These are phyloP conservation scores for Hyposoter didymator DNA, from an alignment of 2,888 invertebrate genomes.

Conservation along the genomic window DNA sequence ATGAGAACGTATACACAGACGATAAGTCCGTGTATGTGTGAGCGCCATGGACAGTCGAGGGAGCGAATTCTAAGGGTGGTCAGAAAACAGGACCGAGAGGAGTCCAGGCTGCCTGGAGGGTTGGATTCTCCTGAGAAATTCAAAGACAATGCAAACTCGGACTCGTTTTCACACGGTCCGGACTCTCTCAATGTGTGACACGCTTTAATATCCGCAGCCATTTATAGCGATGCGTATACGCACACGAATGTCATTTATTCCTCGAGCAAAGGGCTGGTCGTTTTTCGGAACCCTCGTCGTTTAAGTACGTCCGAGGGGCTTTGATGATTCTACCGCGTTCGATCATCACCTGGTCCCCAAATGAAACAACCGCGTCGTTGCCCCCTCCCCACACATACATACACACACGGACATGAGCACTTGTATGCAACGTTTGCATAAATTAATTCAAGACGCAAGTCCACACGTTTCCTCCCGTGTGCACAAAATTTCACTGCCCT, in stretches of 20 bases:
- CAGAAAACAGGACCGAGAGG: slow-evolving; percentile 52
- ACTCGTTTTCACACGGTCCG: slow-evolving; percentile 79
- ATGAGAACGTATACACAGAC: not conserved
- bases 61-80: slow-evolving; percentile 45
- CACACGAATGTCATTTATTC: not conserved
- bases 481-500: slow-evolving; percentile 50
- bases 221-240: slow-evolving; percentile 6
- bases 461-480: slow-evolving; percentile 72
- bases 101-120: slow-evolving; percentile 27
- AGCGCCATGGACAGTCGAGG: slow-evolving; percentile 3
- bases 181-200: slow-evolving; percentile 48
- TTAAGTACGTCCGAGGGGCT: slow-evolving; percentile 52
- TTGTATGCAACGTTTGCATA: slow-evolving; percentile 72
- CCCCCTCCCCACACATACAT: not conserved
- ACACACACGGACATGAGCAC: not conserved
- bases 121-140: slow-evolving; percentile 70
- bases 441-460: slow-evolving; percentile 77
- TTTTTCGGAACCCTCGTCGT: slow-evolving; percentile 31
- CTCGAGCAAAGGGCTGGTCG: slow-evolving; percentile 44
- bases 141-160: slow-evolving; percentile 75
- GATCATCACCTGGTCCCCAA: slow-evolving; percentile 80
- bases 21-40: no score
- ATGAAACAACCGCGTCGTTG: slow-evolving; percentile 71
- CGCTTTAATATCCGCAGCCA: slow-evolving; percentile 29
- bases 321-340: slow-evolving; percentile 69